A percentile compares a stretch with the other conserved stretches of the same genome.
These are phyloP conservation scores for Trachelus iudaicus DNA, from an alignment of 2,888 invertebrate genomes.

Conservation along the genomic window DNA sequence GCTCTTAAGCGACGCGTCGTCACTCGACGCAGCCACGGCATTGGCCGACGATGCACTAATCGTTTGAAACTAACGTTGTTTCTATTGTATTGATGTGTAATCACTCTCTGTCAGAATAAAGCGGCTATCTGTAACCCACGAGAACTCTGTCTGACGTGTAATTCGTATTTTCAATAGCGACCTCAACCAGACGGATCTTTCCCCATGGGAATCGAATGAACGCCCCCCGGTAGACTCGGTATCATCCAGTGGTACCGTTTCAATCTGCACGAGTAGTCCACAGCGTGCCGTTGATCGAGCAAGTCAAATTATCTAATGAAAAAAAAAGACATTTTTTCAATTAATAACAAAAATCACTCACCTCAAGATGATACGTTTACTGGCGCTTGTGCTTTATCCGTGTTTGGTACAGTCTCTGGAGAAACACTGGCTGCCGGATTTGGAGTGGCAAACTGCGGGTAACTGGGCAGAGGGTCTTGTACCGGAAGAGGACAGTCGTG, in stretches of 20 bases:
- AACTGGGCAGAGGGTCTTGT: slow-evolving; percentile 50
- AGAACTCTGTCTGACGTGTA: background rate
- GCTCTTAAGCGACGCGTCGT: background rate
- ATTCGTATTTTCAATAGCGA: background rate
- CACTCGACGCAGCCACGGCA: too few relatives aligned
- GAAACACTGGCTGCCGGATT: slow-evolving; percentile 54
- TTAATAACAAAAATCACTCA: background rate
- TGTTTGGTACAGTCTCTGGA: slow-evolving; percentile 20
- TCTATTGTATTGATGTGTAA: slow-evolving; percentile 9
- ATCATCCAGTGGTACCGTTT: background rate
- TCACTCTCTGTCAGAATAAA: slow-evolving; percentile 18
- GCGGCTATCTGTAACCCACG: slow-evolving; percentile 18
- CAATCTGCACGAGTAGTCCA: background rate
- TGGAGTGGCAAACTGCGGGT: slow-evolving; percentile 49
- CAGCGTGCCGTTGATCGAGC: background rate
- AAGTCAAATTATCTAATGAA: background rate
- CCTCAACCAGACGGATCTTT: background rate
- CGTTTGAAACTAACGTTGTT: background rate
- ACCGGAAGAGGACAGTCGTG: slow-evolving; percentile 46
- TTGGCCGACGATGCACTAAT: background rate
- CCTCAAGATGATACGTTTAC: background rate
- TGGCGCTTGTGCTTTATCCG: background rate
- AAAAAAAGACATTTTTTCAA: background rate
- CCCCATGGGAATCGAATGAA: background rate
- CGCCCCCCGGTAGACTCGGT: background rate